Base-by-base conservation (phyloP, 2,113 vertebrate species). In the Lagopus leucura region DNA sequence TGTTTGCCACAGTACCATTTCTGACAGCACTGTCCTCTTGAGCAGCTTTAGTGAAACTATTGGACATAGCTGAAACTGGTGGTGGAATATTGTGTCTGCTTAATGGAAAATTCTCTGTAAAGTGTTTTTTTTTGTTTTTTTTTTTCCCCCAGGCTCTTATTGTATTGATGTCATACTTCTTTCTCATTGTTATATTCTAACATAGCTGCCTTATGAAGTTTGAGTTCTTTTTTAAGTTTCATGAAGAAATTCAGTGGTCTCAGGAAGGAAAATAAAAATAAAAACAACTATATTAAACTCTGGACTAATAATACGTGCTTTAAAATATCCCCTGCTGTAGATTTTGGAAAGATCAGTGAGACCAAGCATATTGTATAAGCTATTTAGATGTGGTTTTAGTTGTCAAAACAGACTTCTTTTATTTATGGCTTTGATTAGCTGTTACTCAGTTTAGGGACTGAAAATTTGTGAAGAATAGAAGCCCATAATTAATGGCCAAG, bases 401-500 rank as follows among this genome's bases (percentile, higher is more conserved):
- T 97, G 89, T 94, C 94, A 89, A 66, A 88, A 18, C 2, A 5
- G 6, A 6, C 32, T 90, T 87, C 66, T 66, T 86, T 92, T 63
- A 70, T 80, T 84, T 79, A 80, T 77, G 88, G 65, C 71, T 95
- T 95, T 94, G 72, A 69, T 92, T 95, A 92, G 74, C 91, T 92
- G 81, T 78, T 95, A 90, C 77, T 96, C 82, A 96, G 91, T 94
- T 85, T 40, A 67, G 74, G 42, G 69, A 87, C 36, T 87, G 88
- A 95, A 86, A 83, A 77, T 89, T 91, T 95, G 91, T 88, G 92
- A 96, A 72, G 93, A 94, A 87, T 88, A 81, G 55, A 54, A 86
- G 72, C 69, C 94, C 45, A 32, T 97, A 97, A 97, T 76, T 88
- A 97, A 96, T 94, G 93, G 74, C 86, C 82, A 92, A 73, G 85